A percentile compares a stretch with the other conserved stretches of the same genome.
Evolutionary conservation across 2,888 invertebrate species (phyloP).

Genomic region (Leptodirus hochenwartii): DNA sequence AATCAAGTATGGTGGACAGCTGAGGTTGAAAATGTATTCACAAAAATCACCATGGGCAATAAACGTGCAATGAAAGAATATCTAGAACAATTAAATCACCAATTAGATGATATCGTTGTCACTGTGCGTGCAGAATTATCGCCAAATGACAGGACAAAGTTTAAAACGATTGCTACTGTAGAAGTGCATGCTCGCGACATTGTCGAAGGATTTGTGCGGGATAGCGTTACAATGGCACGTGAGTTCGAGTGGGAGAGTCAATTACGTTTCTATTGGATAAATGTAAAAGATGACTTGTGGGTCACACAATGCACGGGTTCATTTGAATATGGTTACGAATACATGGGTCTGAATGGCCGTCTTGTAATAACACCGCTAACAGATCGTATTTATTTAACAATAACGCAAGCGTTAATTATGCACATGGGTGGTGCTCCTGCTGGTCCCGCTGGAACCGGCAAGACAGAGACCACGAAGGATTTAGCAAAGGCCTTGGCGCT

Average conservation of each 20-base stretch:
- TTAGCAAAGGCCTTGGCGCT: constrained; percentile 76
- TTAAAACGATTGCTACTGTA: constrained; percentile 74
- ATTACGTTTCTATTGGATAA: constrained; percentile 80
- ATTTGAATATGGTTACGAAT: constrained; percentile 89
- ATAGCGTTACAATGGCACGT: constrained; percentile 62
- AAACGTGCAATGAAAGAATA: constrained; percentile 86
- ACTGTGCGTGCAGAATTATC: constrained; percentile 52
- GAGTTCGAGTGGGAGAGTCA: constrained; percentile 94
- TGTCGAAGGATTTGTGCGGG: constrained; percentile 60
- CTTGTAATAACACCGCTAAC: constrained; percentile 85
- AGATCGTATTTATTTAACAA: constrained; percentile 80
- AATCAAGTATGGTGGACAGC: constrained; percentile 94
- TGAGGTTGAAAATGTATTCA: constrained; percentile 81
- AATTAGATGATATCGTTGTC: constrained; percentile 68
- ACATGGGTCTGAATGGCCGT: constrained; percentile 85
- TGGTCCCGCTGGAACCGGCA: constrained; percentile 69
- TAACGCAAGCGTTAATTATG: constrained; percentile 85
- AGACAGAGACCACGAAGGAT: constrained; percentile 86
- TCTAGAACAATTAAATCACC: constrained; percentile 56
- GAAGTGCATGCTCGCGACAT: constrained; percentile 88
- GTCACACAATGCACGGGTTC: constrained; percentile 71
- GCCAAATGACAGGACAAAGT: constrained; percentile 70
- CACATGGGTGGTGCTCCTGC: constrained; percentile 83
- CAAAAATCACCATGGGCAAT: constrained; percentile 48
- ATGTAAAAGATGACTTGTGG: constrained; percentile 58